Evolutionary conservation across 2,888 invertebrate genomes (phyloP), one percentile per base, ranked within the genome.

Genomic region (Trissolcus japonicus): DNA sequence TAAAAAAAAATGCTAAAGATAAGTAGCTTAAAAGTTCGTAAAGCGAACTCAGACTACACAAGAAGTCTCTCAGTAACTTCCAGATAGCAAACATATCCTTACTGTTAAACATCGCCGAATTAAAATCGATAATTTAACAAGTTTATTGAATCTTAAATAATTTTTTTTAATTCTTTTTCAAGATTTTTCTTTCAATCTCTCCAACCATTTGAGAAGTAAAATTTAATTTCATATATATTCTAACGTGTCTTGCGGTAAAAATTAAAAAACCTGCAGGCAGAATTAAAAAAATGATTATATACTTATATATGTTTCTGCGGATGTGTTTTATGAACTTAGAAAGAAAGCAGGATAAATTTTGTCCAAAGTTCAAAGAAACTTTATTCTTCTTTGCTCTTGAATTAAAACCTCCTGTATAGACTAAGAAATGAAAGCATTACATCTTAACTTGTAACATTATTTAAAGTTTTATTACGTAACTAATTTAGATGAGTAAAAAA

Each of bases 391-490:
- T 48, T 62, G 1, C 7, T 53, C 46, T 65, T 19, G 35, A 55
- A 65, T 55, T 48, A 62, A 53, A 41, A 50, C 21, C 46, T 46
- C 46, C 46, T 46, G 16, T 46, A 46, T 16, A 16, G 19, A 46
- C 13, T 25, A 14, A 16, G 17, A 40, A 55, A 55, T 51, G 43
- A 50, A 46, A 43, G 25, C 9, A 14, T 51, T 51, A 59, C 50
- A 19, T 43, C 46, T 67, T 51, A 59, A 59, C 40, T 51, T 17
- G 29, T 41, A 13, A 51, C 56, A 50, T 25, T 43, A 41, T 51
- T 63, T 56, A 13, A 41, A 50, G 51, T 25, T 50, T 67, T 67
- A 43, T 59, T 67, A 53, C 13, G 43, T n/a, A 16, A 25, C 55
- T 57, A 57, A 51, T 43, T 19, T 54, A 43, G 14, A 41, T 62